A percentile compares a stretch with the other conserved stretches of the same genome.
These are phyloP conservation scores for Malurus alboscapulatus DNA, from an alignment of 2,113 vertebrate genomes.

Conservation along the genomic window DNA sequence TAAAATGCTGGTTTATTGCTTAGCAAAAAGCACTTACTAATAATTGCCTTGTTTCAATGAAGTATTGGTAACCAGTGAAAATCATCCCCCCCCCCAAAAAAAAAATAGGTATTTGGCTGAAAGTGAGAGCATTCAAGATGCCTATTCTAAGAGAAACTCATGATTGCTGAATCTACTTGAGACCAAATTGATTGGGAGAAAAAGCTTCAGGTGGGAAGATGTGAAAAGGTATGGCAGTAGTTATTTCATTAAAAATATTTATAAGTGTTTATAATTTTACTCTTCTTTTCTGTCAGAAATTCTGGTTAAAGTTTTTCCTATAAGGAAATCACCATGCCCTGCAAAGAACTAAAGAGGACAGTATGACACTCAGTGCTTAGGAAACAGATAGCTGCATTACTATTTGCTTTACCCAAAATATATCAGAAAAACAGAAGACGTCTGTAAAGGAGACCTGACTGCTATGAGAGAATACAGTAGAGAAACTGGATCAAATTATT, in stretches of 20 bases:
- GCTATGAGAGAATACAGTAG: background rate
- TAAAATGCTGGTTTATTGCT: no score
- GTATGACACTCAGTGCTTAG: background rate
- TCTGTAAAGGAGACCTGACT: background rate
- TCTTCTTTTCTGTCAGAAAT: background rate
- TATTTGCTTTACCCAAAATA: background rate
- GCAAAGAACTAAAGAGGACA: background rate
- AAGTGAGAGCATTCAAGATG: background rate
- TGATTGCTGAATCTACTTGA: background rate
- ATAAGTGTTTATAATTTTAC: background rate
- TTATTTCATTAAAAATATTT: background rate
- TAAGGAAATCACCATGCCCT: background rate
- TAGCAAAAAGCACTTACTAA: no score
- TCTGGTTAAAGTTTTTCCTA: background rate
- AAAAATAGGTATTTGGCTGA: background rate
- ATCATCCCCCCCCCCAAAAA: no score
- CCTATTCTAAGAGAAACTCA: background rate
- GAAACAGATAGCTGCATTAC: background rate
- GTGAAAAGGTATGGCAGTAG: background rate
- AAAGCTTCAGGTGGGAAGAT: background rate
- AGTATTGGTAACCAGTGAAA: no score
- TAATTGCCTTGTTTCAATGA: no score
- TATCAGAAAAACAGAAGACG: background rate
- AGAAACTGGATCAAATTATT: background rate
- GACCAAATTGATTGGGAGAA: background rate